These are phyloP conservation scores for Drosophila littoralis DNA, from an alignment of 1,140 invertebrate genomes.

Conservation along the genomic window DNA sequence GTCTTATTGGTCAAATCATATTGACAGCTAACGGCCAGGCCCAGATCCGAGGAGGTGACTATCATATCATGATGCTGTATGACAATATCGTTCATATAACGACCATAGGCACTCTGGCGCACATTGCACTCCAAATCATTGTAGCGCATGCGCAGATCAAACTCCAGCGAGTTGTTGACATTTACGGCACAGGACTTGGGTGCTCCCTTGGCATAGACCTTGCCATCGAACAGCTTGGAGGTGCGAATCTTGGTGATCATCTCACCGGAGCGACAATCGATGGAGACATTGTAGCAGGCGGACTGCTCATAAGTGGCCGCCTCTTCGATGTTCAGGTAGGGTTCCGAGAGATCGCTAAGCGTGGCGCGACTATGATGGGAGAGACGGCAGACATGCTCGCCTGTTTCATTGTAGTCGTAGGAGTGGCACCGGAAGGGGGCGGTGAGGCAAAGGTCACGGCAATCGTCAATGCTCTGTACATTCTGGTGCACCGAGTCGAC, in stretches of 20 bases:
- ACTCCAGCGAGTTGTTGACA: slow-evolving; percentile 93
- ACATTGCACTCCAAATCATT: slow-evolving; percentile 96
- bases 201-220: slow-evolving; percentile 96
- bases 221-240: slow-evolving; percentile 96
- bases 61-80: slow-evolving; percentile 98
- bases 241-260: slow-evolving; percentile 97
- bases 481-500: slow-evolving; percentile 97
- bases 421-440: slow-evolving; percentile 95
- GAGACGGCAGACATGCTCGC: slow-evolving; percentile 95
- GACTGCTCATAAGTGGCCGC: slow-evolving; percentile 95
- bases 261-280: slow-evolving; percentile 95
- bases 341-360: slow-evolving; percentile 94
- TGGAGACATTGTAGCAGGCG: slow-evolving; percentile 97
- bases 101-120: slow-evolving; percentile 92
- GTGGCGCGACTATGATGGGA: slow-evolving; percentile 95
- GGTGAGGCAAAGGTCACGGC: slow-evolving; percentile 93
- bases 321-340: slow-evolving; percentile 94
- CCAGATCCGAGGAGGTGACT: slow-evolving; percentile 96
- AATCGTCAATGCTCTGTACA: slow-evolving; percentile 93
- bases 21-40: slow-evolving; percentile 95
- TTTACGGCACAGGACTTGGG: slow-evolving; percentile 96
- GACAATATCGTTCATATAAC: slow-evolving; percentile 94
- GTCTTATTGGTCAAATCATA: slow-evolving; percentile 97
- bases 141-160: slow-evolving; percentile 94
- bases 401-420: slow-evolving; percentile 96